phyloP scores from a whole-genome alignment of 2,797 vertebrate species.

The Anabacerthia variegaticeps region DNA sequence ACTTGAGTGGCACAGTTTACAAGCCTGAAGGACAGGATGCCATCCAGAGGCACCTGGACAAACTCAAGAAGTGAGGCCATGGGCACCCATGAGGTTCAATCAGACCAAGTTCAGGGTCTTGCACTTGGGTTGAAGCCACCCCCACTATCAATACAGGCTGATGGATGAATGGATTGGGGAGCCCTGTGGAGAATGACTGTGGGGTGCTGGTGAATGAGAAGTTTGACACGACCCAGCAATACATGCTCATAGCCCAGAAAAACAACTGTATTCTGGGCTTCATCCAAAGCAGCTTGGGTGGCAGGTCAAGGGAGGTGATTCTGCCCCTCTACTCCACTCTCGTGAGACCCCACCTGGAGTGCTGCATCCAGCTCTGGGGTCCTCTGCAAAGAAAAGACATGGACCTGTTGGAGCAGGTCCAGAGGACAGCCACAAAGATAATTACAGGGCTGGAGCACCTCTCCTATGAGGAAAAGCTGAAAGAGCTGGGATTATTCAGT shows the following conservation, averaged over 20 bases:
- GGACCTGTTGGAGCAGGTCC: neutral
- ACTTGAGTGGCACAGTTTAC: neutral
- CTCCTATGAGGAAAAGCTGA: too few species aligned
- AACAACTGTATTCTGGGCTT: neutral
- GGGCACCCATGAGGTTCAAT: neutral
- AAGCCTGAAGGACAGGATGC: neutral
- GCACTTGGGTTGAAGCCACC: neutral
- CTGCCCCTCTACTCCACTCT: neutral
- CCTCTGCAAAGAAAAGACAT: neutral
- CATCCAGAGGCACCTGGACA: neutral
- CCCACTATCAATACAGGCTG: neutral
- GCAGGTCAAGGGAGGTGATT: neutral
- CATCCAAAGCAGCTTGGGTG: fast-evolving
- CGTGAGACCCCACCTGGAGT: too few species aligned
- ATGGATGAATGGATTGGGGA: neutral
- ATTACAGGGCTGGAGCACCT: too few species aligned
- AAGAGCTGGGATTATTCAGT: too few species aligned
- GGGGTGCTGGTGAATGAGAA: neutral
- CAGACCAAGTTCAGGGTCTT: neutral
- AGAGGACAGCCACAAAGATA: too few species aligned
- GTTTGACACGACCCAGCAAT: neutral
- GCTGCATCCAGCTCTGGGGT: neutral
- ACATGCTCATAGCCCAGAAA: neutral
- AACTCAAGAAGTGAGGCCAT: too few species aligned
- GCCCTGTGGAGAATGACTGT: neutral